Base-by-base conservation (phyloP, 1,140 invertebrate genomes). In the Aphis craccivora region DNA sequence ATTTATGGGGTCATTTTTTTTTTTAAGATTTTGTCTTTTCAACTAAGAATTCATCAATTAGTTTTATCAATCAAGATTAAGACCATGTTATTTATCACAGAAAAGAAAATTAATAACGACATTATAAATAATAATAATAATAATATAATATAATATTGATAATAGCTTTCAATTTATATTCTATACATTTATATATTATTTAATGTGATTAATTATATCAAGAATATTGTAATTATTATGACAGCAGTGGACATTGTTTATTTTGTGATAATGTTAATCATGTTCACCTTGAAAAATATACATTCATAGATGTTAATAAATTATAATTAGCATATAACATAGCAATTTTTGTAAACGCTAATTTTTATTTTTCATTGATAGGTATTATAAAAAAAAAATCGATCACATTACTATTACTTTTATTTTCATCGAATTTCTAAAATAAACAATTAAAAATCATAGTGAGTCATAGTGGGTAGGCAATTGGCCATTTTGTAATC, bases 261-360 rank as follows among this genome's bases (percentile, higher is more conserved):
- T 67, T 67, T 67, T 67, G 30, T 30, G 11, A 18, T n/a, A n/a
- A 0, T n/a, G 14, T 67, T 67, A 6, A 76, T 76, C n/a, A 67
- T 76, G n/a, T 76, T 76, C n/a, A n/a, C 60, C n/a, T 76, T 76
- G 60, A 76, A 76, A 76, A n/a, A 76, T 67, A 67, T n/a, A n/a
- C 30, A n/a, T 14, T 76, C n/a, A 76, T 14, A 76, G 14, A 76
- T 51, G 48, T 51, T 51, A 18, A 51, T 51, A 48, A 51, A 51
- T n/a, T 76, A 6, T 76, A n/a, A 76, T 20, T n/a, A 67, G 37
- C 37, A 67, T 76, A 76, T 76, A 35, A 18, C 14, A 76, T n/a
- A 76, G n/a, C 18, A 3, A 76, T n/a, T 1, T 76, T 76, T 76
- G 60, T n/a, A n/a, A 18, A n/a, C 1, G 60, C 14, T 76, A n/a